A percentile compares a stretch with the other conserved stretches of the same genome.
These are phyloP conservation scores for Abrostola tripartita DNA, from an alignment of 2,888 invertebrate genomes.

Conservation along the genomic window DNA sequence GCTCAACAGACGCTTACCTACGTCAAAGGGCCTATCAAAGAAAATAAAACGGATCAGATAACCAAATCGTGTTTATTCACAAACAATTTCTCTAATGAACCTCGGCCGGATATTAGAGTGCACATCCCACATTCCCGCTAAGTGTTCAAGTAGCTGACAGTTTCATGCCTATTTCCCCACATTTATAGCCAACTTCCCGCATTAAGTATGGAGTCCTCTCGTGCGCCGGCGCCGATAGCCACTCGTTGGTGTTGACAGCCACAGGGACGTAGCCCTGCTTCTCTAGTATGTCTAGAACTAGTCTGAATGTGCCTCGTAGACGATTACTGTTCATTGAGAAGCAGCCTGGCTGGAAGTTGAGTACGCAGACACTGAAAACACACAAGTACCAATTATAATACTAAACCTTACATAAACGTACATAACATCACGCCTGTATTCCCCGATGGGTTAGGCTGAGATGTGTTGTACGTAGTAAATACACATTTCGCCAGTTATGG, in stretches of 20 bases:
- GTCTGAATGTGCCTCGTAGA: slow-evolving; percentile 84
- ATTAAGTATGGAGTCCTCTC: slow-evolving; percentile 90
- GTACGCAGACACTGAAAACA: slow-evolving; percentile 87
- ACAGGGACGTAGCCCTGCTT: slow-evolving; percentile 87
- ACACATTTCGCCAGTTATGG: too few relatives aligned
- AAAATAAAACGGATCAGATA: background rate
- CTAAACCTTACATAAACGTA: too few relatives aligned
- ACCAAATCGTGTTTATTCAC: slow-evolving; percentile 28
- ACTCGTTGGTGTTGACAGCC: slow-evolving; percentile 85
- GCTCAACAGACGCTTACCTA: background rate
- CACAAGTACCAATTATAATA: background rate
- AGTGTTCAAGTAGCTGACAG: slow-evolving; percentile 68
- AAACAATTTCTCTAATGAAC: slow-evolving; percentile 27
- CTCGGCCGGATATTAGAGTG: slow-evolving; percentile 16
- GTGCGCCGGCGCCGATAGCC: slow-evolving; percentile 85
- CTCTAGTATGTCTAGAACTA: slow-evolving; percentile 88
- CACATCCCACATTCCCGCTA: background rate
- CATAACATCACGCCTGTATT: too few relatives aligned
- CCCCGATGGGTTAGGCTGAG: too few relatives aligned
- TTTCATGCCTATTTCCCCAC: slow-evolving; percentile 81
- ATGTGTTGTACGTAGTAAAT: too few relatives aligned
- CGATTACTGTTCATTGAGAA: slow-evolving; percentile 89
- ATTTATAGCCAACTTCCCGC: slow-evolving; percentile 85
- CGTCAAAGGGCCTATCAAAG: background rate
- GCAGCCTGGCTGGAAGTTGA: slow-evolving; percentile 84